These are phyloP conservation scores for Melipona quadrifasciata DNA, from an alignment of 1,140 invertebrate genomes.

Conservation along the genomic window DNA sequence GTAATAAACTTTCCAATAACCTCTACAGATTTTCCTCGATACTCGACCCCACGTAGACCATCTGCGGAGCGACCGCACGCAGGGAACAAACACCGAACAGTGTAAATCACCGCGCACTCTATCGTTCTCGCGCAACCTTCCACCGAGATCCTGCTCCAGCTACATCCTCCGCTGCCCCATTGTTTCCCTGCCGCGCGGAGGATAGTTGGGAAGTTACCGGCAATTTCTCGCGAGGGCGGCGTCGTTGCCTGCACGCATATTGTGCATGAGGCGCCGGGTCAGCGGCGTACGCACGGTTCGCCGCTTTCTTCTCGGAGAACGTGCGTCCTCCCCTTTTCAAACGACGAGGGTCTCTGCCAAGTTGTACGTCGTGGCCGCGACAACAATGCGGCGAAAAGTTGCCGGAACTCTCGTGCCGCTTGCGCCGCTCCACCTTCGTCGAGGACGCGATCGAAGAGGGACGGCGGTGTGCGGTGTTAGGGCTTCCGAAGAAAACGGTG, in stretches of 20 bases:
- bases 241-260: constrained; percentile 49
- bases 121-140: background rate
- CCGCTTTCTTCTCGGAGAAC: constrained; percentile 13
- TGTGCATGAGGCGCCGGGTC: constrained; percentile 38
- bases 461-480: background rate
- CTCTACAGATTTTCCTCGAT: background rate
- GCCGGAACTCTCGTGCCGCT: constrained; percentile 61
- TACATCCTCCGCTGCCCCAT: constrained; percentile 30
- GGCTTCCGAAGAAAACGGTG: background rate
- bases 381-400: constrained; percentile 72
- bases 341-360: constrained; percentile 60
- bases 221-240: constrained; percentile 40
- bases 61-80: background rate
- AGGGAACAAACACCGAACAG: background rate
- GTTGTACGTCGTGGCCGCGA: constrained; percentile 66
- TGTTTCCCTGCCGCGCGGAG: constrained; percentile 46
- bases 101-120: constrained; percentile 18
- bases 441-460: constrained; percentile 18
- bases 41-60: background rate
- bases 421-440: constrained; percentile 3
- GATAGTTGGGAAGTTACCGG: constrained; percentile 53
- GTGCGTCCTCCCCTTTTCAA: constrained; percentile 43
- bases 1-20: background rate
- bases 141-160: background rate
- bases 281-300: background rate